These are phyloP conservation scores for Apoderus coryli DNA, from an alignment of 2,888 invertebrate species.

Conservation along the genomic window DNA sequence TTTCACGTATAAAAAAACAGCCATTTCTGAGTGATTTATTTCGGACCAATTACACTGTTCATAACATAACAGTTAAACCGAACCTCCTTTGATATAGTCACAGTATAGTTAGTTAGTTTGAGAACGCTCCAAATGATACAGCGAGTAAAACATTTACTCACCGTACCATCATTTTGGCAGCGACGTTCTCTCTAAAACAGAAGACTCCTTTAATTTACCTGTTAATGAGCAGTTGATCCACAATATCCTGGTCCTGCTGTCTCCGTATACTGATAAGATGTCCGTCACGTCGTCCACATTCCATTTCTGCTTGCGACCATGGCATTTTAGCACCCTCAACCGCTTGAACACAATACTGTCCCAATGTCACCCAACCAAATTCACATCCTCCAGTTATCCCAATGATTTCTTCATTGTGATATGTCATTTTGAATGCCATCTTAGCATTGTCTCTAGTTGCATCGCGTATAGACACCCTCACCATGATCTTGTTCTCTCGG, in stretches of 20 bases:
- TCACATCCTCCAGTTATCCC: conserved; percentile 50
- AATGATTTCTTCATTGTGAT: conserved; percentile 46
- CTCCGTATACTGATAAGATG: conserved; percentile 53
- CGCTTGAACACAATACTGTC: conserved; percentile 50
- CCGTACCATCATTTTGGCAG: no score
- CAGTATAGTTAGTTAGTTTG: no score
- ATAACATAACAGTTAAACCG: no score
- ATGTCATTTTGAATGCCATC: conserved; percentile 35
- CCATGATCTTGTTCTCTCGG: conserved; percentile 39
- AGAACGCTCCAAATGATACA: no score
- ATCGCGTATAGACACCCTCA: conserved; percentile 26
- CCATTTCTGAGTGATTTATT: no score
- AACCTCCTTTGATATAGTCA: no score
- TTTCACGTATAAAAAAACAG: no score
- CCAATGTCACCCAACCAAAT: conserved; percentile 54
- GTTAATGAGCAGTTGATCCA: conserved; percentile 48
- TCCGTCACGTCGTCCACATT: conserved; percentile 47
- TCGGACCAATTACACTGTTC: no score
- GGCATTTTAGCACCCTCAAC: conserved; percentile 41
- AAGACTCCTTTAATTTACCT: no score
- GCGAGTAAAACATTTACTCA: no score
- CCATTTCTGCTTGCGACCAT: conserved; percentile 54
- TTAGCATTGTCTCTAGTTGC: not conserved
- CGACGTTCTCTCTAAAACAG: no score
- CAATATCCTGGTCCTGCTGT: conserved; percentile 45